These are phyloP conservation scores for Amiota mariae DNA, from an alignment of 2,888 invertebrate species.

Conservation along the genomic window DNA sequence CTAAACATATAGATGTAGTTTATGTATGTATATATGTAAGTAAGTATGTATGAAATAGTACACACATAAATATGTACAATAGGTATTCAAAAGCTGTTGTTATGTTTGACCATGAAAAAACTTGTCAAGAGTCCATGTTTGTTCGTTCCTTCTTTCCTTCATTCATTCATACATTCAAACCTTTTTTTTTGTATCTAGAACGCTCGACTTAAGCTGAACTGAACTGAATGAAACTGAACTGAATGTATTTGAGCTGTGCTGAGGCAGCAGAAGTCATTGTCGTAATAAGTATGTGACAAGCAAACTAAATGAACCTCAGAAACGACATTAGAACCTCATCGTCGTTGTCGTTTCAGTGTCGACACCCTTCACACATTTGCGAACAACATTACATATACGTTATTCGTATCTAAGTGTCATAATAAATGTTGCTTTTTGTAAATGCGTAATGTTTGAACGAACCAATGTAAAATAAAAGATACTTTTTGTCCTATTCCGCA, in stretches of 20 bases:
- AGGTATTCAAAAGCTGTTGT: background rate
- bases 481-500: background rate
- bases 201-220: background rate
- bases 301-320: background rate
- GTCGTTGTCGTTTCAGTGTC: background rate
- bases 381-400: background rate
- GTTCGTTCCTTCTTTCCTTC: background rate
- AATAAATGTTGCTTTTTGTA: background rate
- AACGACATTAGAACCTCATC: background rate
- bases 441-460: background rate
- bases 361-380: background rate
- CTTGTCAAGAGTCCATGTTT: conserved; percentile 10
- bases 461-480: background rate
- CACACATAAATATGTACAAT: background rate
- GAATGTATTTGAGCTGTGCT: background rate
- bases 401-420: no score
- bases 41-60: background rate
- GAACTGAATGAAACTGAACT: background rate
- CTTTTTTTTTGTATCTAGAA: background rate
- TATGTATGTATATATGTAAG: no score
- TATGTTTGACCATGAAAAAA: conserved; percentile 25
- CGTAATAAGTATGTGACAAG: conserved; percentile 26
- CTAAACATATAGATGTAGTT: no score
- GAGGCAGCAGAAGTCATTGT: conserved; percentile 17
- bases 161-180: no score